Evolutionary conservation across 2,113 vertebrate species (phyloP).

Genomic region (Anguilla japonica): DNA sequence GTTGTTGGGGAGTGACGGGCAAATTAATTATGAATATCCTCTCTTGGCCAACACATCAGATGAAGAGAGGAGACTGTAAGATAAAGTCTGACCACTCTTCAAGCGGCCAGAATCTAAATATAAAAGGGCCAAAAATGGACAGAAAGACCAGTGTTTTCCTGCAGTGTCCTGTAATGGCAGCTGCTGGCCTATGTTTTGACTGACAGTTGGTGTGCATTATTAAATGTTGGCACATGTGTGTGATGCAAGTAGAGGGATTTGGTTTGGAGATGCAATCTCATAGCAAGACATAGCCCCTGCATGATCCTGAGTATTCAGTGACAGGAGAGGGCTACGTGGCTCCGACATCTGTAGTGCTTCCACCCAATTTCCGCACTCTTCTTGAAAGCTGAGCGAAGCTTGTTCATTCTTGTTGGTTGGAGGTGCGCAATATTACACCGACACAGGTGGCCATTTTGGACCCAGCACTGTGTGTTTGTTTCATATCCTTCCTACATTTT

Average conservation of each 20-base stretch:
- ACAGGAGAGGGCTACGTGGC: not conserved
- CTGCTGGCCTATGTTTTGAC: not conserved
- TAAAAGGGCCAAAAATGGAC: conserved; percentile 46
- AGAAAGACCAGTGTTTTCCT: not conserved
- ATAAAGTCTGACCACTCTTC: conserved; percentile 33
- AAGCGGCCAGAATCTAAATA: conserved; percentile 40
- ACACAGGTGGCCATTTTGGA: not conserved
- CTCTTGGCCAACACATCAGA: conserved; percentile 35
- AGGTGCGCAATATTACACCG: not conserved
- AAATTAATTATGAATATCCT: conserved; percentile 31
- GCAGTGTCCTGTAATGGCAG: not conserved
- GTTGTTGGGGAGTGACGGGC: not conserved
- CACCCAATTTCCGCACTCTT: not conserved
- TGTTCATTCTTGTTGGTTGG: not conserved
- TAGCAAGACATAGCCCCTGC: not conserved
- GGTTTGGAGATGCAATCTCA: not conserved
- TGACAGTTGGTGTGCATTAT: conserved; percentile 24
- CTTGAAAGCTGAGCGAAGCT: not conserved
- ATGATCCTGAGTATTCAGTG: not conserved
- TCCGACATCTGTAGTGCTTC: not conserved
- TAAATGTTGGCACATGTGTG: not conserved
- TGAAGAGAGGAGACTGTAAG: not conserved
- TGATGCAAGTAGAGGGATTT: not conserved
- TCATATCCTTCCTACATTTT: not conserved
- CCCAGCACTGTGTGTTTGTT: not conserved